Evolutionary conservation across 2,113 vertebrate genomes (phyloP).

Genomic region (Psettodes erumei): DNA sequence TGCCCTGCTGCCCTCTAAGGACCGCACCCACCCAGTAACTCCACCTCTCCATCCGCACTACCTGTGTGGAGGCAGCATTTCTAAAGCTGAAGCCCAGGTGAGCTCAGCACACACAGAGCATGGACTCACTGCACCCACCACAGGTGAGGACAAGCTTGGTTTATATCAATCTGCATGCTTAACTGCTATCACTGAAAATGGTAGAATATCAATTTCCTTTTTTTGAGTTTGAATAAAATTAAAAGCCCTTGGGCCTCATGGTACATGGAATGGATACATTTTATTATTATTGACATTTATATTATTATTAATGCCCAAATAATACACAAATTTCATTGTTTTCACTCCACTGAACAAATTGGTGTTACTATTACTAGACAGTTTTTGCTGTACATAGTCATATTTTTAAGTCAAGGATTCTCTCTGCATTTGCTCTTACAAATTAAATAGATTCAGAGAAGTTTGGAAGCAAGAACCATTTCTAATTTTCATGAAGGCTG

Average conservation of each 20-base stretch:
- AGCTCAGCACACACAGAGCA: constrained; percentile 36
- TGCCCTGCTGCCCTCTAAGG: neutral
- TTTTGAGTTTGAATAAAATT: neutral
- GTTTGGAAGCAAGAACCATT: neutral
- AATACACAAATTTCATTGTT: neutral
- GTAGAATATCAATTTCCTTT: neutral
- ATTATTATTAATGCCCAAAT: neutral
- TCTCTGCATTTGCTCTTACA: too few relatives aligned
- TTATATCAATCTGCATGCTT: neutral
- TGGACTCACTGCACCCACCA: constrained; percentile 56
- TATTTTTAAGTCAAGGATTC: too few relatives aligned
- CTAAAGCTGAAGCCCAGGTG: constrained; percentile 22
- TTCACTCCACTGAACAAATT: neutral
- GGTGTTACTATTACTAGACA: too few relatives aligned
- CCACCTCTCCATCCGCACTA: neutral
- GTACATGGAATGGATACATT: neutral
- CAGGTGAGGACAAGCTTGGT: constrained; percentile 60
- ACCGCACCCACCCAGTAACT: neutral
- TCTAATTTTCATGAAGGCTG: neutral
- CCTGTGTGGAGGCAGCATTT: constrained; percentile 24
- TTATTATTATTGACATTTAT: neutral
- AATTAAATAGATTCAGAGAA: neutral
- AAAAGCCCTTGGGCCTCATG: neutral
- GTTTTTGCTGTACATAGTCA: too few relatives aligned
- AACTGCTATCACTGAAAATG: neutral